These are phyloP conservation scores for Neosilurus hyrtlii DNA, from an alignment of 2,797 vertebrate genomes.

Conservation along the genomic window DNA sequence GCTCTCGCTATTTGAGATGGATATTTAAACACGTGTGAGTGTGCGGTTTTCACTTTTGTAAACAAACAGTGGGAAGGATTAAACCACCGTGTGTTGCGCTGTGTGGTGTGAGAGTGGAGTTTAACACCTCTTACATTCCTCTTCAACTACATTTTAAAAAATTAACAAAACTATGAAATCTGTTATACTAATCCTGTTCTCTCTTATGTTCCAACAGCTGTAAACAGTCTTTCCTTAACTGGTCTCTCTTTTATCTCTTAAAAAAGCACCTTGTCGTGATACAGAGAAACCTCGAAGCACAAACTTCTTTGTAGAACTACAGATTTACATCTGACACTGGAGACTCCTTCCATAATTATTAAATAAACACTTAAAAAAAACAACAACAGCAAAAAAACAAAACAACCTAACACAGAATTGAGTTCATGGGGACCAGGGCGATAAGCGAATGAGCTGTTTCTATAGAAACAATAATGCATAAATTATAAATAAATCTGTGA, in stretches of 20 bases:
- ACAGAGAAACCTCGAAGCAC: too few species aligned
- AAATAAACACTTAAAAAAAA: background rate
- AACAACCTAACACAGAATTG: too few species aligned
- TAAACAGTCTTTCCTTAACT: background rate
- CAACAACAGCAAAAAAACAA: too few species aligned
- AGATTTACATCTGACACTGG: background rate
- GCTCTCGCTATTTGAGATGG: slow-evolving; percentile 14
- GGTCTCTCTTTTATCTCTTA: background rate
- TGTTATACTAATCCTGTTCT: too few species aligned
- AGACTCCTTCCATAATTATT: background rate
- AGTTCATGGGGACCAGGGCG: too few species aligned
- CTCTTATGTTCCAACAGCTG: background rate
- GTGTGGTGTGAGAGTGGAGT: background rate
- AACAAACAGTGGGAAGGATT: background rate
- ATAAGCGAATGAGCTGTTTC: background rate
- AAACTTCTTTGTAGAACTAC: background rate
- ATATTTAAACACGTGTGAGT: background rate
- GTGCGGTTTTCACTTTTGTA: slow-evolving; percentile 10
- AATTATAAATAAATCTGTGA: background rate
- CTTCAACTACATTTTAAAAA: too few species aligned
- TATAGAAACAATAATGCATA: background rate
- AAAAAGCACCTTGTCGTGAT: too few species aligned
- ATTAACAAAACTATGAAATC: too few species aligned
- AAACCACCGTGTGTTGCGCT: background rate
- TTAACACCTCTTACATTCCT: background rate